phyloP scores from a whole-genome alignment of 92 coral and sea anemone genomes.

The Phenganax stokvisi region DNA sequence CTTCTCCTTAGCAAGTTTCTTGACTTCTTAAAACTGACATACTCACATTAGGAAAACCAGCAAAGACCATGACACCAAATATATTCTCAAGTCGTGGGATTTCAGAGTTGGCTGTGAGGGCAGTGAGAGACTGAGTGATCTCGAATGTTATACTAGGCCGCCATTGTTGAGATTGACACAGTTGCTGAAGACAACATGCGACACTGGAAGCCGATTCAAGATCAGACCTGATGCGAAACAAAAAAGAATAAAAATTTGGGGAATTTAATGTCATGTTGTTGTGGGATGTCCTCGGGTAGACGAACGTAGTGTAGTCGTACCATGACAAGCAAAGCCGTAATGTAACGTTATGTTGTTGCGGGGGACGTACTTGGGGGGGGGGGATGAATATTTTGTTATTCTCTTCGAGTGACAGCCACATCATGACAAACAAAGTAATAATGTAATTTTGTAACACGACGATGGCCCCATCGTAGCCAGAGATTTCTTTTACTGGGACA shows the following conservation, averaged over 20 bases:
- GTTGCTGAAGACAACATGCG: conserved; percentile 83
- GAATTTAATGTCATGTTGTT: neutral
- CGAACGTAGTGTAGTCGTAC: too few species aligned
- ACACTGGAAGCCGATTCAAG: conserved; percentile 88
- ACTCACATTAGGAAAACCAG: conserved; percentile 98
- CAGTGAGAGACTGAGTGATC: conserved; percentile 69
- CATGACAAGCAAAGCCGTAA: too few species aligned
- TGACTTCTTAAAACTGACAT: neutral
- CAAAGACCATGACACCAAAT: conserved; percentile 89
- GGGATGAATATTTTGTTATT: too few species aligned
- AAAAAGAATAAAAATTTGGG: neutral
- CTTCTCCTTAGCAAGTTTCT: too few species aligned
- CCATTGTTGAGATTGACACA: conserved; percentile 78
- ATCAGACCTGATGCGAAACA: conserved; percentile 59
- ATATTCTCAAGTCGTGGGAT: conserved; percentile 66
- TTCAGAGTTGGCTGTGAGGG: conserved; percentile 58
- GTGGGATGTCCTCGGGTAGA: too few species aligned
- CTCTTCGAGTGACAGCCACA: too few species aligned
- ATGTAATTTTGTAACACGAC: too few species aligned
- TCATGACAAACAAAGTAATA: too few species aligned
- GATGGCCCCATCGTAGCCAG: too few species aligned
- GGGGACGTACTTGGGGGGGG: too few species aligned
- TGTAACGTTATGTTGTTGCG: too few species aligned
- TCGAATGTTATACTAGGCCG: conserved; percentile 75
- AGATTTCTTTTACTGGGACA: neutral